A percentile compares a stretch with the other conserved stretches of the same genome.
Conservation (phyloP, 2,797 vertebrate species). For the Alexandromys oeconomus region DNA sequence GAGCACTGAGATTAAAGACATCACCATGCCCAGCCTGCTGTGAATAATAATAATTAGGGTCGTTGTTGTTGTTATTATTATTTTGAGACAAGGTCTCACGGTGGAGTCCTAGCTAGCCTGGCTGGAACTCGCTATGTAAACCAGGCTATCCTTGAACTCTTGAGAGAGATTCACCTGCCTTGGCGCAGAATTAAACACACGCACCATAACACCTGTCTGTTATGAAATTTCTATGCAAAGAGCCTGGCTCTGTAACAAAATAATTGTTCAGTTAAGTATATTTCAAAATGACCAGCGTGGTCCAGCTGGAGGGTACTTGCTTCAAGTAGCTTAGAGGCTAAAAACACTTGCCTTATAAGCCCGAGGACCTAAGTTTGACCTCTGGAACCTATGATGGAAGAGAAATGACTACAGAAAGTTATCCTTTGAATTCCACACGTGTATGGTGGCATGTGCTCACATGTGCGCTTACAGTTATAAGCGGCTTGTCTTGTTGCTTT, state of each 20-base stretch:
- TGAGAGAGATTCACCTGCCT: not conserved
- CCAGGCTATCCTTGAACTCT: not conserved
- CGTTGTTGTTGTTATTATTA: not conserved
- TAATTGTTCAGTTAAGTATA: not conserved
- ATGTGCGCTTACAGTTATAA: not conserved
- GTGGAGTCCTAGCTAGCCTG: not conserved
- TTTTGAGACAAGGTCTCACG: not conserved
- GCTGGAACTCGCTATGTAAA: not conserved
- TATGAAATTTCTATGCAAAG: not conserved
- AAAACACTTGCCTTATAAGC: not conserved
- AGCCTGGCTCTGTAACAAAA: not conserved
- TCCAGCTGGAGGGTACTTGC: not conserved
- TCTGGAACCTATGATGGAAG: not conserved
- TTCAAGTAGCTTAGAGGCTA: not conserved
- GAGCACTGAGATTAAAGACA: not conserved
- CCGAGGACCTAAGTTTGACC: not conserved
- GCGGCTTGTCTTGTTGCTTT: not conserved
- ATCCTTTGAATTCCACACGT: not conserved
- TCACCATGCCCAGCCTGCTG: not conserved
- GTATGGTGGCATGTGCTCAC: not conserved
- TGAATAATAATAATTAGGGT: not conserved
- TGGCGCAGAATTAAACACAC: not conserved
- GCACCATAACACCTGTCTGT: not conserved
- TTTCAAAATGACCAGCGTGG: slow-evolving; percentile 33
- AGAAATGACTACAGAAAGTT: not conserved